Evolutionary conservation across 2,113 vertebrate genomes (phyloP).

Genomic region (Corynorhinus townsendii): DNA sequence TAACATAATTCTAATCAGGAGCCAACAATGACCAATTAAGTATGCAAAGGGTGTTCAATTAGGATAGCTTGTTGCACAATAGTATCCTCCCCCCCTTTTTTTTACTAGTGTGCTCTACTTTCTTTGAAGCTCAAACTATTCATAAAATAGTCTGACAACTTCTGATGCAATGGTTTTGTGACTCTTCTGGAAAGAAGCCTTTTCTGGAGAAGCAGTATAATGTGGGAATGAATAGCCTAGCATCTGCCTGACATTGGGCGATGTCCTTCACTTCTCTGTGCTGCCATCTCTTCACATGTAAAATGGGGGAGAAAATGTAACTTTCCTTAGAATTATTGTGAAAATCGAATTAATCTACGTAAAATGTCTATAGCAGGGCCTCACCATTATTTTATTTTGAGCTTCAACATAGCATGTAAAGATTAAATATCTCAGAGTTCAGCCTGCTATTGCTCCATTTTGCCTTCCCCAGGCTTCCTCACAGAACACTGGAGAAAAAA

Average conservation of each 20-base stretch:
- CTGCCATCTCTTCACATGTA: neutral
- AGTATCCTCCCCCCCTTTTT: neutral
- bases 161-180: neutral
- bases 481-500: neutral
- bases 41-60: neutral
- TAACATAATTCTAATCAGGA: neutral
- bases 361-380: neutral
- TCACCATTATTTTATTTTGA: constrained; percentile 1
- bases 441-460: neutral
- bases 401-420: neutral
- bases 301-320: neutral
- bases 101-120: neutral
- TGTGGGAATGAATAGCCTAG: neutral
- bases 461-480: neutral
- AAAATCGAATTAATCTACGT: neutral
- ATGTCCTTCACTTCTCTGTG: neutral
- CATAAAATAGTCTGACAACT: neutral
- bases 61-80: neutral
- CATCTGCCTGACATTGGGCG: neutral
- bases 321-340: neutral
- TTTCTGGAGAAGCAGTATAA: neutral
- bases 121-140: neutral
- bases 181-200: neutral
- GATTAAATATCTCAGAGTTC: neutral
- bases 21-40: neutral